Evolutionary conservation across 2,888 invertebrate genomes (phyloP).

Genomic region (Hipparchia semele): DNA sequence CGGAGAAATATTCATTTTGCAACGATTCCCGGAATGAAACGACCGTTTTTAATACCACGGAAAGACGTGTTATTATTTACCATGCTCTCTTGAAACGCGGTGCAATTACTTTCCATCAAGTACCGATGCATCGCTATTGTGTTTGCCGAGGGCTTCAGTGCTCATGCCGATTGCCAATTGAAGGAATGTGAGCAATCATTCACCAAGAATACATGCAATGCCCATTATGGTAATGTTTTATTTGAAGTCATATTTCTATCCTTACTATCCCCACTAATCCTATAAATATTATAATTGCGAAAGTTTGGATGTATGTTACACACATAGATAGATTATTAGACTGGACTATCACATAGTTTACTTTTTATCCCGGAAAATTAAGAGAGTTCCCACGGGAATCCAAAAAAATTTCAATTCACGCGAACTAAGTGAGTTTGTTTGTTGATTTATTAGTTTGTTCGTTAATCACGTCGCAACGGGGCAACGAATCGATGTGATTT

Average conservation of each 20-base stretch:
- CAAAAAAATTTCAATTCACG: too few species aligned
- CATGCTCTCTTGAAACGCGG: conserved; percentile 60
- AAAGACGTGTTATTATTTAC: conserved; percentile 66
- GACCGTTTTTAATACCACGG: conserved; percentile 26
- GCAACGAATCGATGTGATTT: too few species aligned
- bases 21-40: neutral
- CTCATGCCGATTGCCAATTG: conserved; percentile 76
- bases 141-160: conserved; percentile 75
- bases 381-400: too few species aligned
- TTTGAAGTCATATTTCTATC: conserved; percentile 20
- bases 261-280: too few species aligned
- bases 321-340: too few species aligned
- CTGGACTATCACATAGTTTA: too few species aligned
- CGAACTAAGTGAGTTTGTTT: too few species aligned
- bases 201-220: conserved; percentile 24
- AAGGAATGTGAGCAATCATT: conserved; percentile 52
- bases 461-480: too few species aligned
- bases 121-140: conserved; percentile 72
- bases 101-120: conserved; percentile 62
- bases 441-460: too few species aligned
- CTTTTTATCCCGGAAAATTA: too few species aligned
- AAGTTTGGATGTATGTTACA: too few species aligned
- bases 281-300: too few species aligned
- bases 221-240: conserved; percentile 1
- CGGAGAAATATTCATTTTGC: neutral